A percentile compares a stretch with the other conserved stretches of the same genome.
Conservation (phyloP, 2,888 invertebrate species). For the Sinohyriopsis cumingii region DNA sequence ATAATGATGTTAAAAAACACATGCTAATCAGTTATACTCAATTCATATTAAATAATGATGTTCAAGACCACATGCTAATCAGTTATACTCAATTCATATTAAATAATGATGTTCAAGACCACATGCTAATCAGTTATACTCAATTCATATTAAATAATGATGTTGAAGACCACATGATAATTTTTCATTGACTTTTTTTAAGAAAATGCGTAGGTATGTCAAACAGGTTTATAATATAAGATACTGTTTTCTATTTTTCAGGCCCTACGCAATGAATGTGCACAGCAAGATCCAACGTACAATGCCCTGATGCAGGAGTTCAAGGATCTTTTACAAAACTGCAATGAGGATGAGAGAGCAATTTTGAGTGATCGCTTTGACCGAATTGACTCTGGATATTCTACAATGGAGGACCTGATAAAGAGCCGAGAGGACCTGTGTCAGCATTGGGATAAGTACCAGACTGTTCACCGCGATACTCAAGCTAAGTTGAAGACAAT, state of each 20-base stretch:
- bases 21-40: too few species aligned
- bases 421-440: constrained; percentile 64
- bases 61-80: too few species aligned
- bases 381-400: constrained; percentile 83
- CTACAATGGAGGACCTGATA: constrained; percentile 72
- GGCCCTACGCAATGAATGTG: constrained; percentile 86
- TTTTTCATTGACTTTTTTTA: background rate
- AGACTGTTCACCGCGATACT: constrained; percentile 87
- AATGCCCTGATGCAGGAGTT: constrained; percentile 87
- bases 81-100: too few species aligned
- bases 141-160: too few species aligned
- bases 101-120: too few species aligned
- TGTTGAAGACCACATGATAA: too few species aligned
- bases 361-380: constrained; percentile 84
- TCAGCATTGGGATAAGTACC: constrained; percentile 80
- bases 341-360: constrained; percentile 84
- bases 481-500: constrained; percentile 85
- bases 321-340: constrained; percentile 80
- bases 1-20: too few species aligned
- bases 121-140: too few species aligned
- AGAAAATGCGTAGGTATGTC: background rate
- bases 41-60: too few species aligned
- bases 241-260: constrained; percentile 72
- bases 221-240: background rate
- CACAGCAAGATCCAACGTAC: constrained; percentile 86